Percentiles rank a stretch among this genome's conserved stretches.
Evolutionary conservation across 2,113 vertebrate species (phyloP).

Genomic region (Gracilinanus agilis): DNA sequence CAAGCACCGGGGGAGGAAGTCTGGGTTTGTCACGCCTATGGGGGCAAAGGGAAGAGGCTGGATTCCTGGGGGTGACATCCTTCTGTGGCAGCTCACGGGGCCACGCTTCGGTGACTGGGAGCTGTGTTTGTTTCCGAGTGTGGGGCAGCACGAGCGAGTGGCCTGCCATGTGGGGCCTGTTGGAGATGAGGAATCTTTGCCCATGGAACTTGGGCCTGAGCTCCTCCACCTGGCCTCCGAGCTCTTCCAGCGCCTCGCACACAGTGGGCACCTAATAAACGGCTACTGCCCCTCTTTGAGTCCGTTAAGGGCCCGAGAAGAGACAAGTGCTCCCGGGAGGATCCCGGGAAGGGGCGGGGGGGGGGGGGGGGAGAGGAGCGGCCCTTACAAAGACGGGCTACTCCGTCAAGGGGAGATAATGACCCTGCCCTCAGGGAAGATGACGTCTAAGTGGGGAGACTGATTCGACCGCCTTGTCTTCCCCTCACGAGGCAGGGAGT

Average conservation of each 20-base stretch:
- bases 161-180: neutral
- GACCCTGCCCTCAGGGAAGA: constrained; percentile 8
- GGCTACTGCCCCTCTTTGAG: neutral
- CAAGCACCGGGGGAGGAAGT: neutral
- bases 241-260: neutral
- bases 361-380: too few species aligned
- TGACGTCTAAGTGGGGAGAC: neutral
- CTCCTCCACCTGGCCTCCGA: neutral
- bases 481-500: constrained; percentile 46
- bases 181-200: neutral
- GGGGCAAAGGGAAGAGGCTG: neutral
- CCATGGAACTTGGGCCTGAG: neutral
- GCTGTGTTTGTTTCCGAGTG: neutral
- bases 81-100: neutral
- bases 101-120: neutral
- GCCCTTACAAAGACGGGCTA: neutral
- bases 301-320: neutral
- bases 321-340: neutral
- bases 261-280: neutral
- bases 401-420: neutral
- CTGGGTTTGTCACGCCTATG: neutral
- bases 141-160: neutral
- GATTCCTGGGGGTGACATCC: neutral
- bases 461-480: constrained; percentile 62
- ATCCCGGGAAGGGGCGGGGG: neutral